Conservation (phyloP, 2,797 vertebrate species). For the Neosalanx taihuensis region DNA sequence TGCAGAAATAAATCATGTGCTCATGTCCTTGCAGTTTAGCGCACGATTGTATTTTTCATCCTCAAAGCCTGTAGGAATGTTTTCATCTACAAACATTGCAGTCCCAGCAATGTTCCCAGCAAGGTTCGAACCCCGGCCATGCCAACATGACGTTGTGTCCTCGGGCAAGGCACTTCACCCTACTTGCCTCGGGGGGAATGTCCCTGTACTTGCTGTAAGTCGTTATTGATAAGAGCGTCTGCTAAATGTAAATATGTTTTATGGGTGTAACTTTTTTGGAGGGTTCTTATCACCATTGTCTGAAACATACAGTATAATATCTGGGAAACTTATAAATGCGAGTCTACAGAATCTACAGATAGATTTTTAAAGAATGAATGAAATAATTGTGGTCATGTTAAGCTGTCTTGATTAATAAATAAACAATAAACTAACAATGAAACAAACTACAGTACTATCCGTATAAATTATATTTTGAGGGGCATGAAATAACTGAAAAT, state of each 20-base stretch:
- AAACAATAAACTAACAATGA: neutral
- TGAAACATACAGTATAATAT: neutral
- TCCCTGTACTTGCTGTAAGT: no score
- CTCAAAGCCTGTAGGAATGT: conserved; percentile 43
- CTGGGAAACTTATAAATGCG: no score
- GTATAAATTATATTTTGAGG: no score
- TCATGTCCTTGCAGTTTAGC: conserved; percentile 54
- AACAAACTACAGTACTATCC: neutral
- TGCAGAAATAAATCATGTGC: conserved; percentile 73
- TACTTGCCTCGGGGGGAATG: no score
- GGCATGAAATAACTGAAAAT: no score
- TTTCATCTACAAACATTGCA: conserved; percentile 20
- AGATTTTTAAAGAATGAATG: neutral
- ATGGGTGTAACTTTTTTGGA: neutral
- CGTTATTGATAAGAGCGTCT: no score
- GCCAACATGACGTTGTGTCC: no score
- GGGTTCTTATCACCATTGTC: neutral
- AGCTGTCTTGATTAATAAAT: neutral
- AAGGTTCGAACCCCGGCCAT: no score
- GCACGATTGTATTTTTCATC: conserved; percentile 54
- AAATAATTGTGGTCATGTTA: neutral
- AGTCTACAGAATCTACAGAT: no score
- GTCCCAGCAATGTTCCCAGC: neutral
- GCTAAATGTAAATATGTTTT: neutral
- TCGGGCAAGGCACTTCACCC: no score